Evolutionary conservation across 2,113 vertebrate species (phyloP).

Genomic region (Oxyruncus cristatus): DNA sequence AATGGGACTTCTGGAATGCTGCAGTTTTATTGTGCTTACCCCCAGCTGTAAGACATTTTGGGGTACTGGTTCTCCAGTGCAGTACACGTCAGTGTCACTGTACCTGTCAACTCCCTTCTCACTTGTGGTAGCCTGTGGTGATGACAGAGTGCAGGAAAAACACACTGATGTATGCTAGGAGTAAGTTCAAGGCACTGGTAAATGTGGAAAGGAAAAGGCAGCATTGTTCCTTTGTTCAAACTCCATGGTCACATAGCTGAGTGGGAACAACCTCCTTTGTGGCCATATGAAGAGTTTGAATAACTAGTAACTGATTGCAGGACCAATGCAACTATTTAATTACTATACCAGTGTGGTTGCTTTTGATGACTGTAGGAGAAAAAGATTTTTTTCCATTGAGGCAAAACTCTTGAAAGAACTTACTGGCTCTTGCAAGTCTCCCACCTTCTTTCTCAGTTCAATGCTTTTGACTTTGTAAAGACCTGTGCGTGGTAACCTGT

Average conservation of each 20-base stretch:
- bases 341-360: background rate
- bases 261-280: background rate
- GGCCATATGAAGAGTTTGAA: background rate
- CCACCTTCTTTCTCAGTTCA: background rate
- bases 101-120: background rate
- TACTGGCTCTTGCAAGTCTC: background rate
- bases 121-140: background rate
- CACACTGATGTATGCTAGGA: background rate
- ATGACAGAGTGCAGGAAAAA: background rate
- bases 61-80: background rate
- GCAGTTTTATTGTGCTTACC: background rate
- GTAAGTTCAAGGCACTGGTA: background rate
- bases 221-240: background rate
- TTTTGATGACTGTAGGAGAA: background rate
- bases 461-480: background rate
- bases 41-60: background rate
- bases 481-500: background rate
- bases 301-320: background rate
- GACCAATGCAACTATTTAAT: background rate
- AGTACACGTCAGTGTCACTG: background rate
- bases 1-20: background rate
- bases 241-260: background rate
- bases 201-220: background rate
- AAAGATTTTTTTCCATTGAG: background rate
- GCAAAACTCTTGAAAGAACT: background rate